phyloP scores from a whole-genome alignment of 2,113 vertebrate species.

The Psammodynastes pulverulentus region DNA sequence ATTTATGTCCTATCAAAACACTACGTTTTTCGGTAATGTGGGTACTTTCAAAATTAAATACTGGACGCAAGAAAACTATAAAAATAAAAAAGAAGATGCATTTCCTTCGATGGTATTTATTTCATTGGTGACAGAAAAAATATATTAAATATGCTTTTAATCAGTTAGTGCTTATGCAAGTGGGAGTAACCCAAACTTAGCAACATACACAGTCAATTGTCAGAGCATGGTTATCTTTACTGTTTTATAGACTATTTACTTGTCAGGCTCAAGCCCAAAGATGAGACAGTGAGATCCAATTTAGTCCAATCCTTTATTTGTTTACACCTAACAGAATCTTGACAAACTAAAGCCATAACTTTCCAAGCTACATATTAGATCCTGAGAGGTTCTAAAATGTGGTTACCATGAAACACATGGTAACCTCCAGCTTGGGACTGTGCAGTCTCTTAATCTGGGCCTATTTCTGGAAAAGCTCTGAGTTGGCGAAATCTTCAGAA shows the following conservation, averaged over 20 bases:
- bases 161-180: background rate
- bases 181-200: background rate
- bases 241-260: background rate
- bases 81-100: background rate
- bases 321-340: background rate
- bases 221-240: background rate
- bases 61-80: background rate
- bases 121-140: background rate
- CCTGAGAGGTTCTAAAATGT: background rate
- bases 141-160: background rate
- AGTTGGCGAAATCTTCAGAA: no score
- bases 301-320: background rate
- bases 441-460: background rate
- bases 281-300: background rate
- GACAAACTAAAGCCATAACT: background rate
- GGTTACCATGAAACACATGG: no score
- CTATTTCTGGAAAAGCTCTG: background rate
- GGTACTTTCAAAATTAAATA: background rate
- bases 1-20: constrained; percentile 9
- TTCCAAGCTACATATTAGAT: background rate
- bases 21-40: background rate
- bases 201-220: background rate
- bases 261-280: background rate
- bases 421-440: background rate
- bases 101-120: background rate